These are phyloP conservation scores for Sipha flava DNA, from an alignment of 1,140 invertebrate genomes.

Conservation along the genomic window DNA sequence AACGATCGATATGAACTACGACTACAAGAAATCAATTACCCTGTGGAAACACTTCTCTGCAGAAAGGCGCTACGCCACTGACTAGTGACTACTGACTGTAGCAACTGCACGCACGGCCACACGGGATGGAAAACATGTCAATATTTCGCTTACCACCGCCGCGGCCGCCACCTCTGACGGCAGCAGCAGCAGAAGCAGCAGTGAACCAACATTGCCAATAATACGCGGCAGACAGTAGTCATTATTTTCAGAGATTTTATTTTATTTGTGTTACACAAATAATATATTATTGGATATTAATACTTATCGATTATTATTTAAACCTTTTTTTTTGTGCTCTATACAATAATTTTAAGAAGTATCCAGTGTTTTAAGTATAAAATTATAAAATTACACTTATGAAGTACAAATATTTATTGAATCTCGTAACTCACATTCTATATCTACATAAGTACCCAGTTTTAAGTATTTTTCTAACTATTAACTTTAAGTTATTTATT, in stretches of 20 bases:
- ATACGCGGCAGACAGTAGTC: neutral
- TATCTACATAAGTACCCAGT: no score
- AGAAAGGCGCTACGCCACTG: conserved; percentile 16
- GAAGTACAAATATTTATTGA: no score
- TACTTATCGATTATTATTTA: no score
- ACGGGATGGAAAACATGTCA: neutral
- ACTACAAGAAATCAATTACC: neutral
- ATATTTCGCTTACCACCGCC: neutral
- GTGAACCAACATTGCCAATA: conserved; percentile 18
- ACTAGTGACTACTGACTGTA: neutral
- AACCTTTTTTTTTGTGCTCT: no score
- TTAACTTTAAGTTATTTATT: no score
- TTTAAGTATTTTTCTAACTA: no score
- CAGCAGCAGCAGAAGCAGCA: neutral
- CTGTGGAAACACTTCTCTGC: neutral
- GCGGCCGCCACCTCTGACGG: neutral
- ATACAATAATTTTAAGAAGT: no score
- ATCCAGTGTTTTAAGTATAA: no score
- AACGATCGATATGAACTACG: neutral
- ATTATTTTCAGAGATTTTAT: neutral
- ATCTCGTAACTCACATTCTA: no score
- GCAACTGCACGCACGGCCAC: neutral
- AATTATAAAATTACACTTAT: no score
- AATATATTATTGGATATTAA: no score
- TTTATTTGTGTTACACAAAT: no score